Evolutionary conservation across 2,888 invertebrate species (phyloP).

Genomic region (Eupithecia inturbata): DNA sequence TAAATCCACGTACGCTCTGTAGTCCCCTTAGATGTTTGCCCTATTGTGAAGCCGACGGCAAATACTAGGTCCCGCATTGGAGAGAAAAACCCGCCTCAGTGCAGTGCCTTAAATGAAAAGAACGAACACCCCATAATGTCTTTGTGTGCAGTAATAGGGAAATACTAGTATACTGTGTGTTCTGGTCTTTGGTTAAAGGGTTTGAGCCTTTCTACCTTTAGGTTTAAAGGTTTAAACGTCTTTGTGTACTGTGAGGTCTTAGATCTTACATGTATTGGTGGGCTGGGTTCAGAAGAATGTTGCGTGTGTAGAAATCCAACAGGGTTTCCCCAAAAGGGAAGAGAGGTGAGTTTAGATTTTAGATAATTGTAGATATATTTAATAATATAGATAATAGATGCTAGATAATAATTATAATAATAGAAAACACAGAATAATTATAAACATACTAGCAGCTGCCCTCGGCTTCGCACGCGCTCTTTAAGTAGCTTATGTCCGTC

Average conservation of each 20-base stretch:
- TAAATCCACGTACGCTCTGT: constrained; percentile 39
- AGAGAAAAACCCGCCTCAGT: constrained; percentile 45
- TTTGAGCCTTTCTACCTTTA: not conserved
- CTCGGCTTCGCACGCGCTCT: no score
- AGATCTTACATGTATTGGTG: not conserved
- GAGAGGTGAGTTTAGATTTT: no score
- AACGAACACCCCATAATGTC: constrained; percentile 25
- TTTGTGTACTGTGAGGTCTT: not conserved
- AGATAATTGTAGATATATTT: no score
- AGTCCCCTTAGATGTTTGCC: constrained; percentile 56
- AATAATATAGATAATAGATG: no score
- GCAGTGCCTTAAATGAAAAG: constrained; percentile 35
- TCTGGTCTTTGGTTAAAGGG: not conserved
- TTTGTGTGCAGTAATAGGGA: constrained; percentile 30
- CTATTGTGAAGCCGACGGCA: constrained; percentile 59
- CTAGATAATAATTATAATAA: no score
- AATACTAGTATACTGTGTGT: not conserved
- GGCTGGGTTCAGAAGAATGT: not conserved
- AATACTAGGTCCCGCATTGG: constrained; percentile 55
- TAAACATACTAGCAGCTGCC: no score
- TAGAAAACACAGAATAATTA: no score
- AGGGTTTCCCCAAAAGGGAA: not conserved
- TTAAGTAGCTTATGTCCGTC: no score
- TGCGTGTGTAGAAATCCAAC: not conserved
- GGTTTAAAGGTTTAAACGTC: not conserved